A percentile compares a stretch with the other conserved stretches of the same genome.
Conservation (phyloP, 2,888 invertebrate genomes). For the Lordiphosa andalusiaca region DNA sequence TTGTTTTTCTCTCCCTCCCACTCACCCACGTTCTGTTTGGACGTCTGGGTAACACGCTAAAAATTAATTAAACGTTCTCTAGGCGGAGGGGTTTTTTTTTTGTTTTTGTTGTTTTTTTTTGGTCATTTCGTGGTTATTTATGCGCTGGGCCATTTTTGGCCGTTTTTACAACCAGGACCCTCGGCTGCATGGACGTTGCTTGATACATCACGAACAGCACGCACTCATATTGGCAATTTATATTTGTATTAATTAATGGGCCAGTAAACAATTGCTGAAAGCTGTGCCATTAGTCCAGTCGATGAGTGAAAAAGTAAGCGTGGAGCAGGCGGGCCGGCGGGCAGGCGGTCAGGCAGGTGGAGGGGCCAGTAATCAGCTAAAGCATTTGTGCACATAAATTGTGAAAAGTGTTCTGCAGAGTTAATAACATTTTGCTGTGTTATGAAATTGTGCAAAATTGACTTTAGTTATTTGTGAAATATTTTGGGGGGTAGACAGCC, state of each 20-base stretch:
- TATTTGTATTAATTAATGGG: slow-evolving; percentile 76
- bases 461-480: slow-evolving; percentile 48
- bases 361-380: slow-evolving; percentile 32
- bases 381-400: slow-evolving; percentile 36
- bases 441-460: slow-evolving; percentile 40
- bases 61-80: slow-evolving; percentile 73
- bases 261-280: slow-evolving; percentile 75
- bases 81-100: slow-evolving; percentile 20
- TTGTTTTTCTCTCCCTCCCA: slow-evolving; percentile 52
- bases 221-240: slow-evolving; percentile 76
- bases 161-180: slow-evolving; percentile 12
- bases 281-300: slow-evolving; percentile 67
- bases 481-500: slow-evolving; percentile 20
- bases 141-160: slow-evolving; percentile 55
- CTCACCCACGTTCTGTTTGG: slow-evolving; percentile 12
- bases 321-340: not conserved
- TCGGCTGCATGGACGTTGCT: not conserved
- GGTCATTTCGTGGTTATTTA: slow-evolving; percentile 76
- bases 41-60: slow-evolving; percentile 69
- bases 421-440: slow-evolving; percentile 56
- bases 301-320: slow-evolving; percentile 30
- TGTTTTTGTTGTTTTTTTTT: slow-evolving; percentile 39
- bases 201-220: slow-evolving; percentile 46
- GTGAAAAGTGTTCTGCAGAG: slow-evolving; percentile 27
- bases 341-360: slow-evolving; percentile 11